Evolutionary conservation across 2,797 vertebrate genomes (phyloP).

Genomic region (Gallinago nigripennis): DNA sequence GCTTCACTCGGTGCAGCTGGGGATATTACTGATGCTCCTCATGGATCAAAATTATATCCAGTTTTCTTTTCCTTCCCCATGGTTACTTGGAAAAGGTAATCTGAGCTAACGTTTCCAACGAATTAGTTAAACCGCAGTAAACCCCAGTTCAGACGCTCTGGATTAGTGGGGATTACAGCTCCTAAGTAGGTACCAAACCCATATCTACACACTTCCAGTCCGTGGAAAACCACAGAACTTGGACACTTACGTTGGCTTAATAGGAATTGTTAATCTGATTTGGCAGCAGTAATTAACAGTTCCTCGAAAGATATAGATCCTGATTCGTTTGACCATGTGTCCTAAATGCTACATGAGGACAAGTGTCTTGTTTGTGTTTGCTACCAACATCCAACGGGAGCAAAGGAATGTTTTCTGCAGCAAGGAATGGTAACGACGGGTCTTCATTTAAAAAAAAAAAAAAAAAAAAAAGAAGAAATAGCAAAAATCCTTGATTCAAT

Average conservation of each 20-base stretch:
- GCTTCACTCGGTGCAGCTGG: not conserved
- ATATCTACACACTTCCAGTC: not conserved
- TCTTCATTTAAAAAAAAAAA: not conserved
- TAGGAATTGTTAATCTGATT: not conserved
- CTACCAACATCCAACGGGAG: not conserved
- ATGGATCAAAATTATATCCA: not conserved
- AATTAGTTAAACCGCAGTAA: not conserved
- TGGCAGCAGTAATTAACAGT: not conserved
- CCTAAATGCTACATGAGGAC: not conserved
- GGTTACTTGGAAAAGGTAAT: not conserved
- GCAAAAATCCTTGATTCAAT: slow-evolving; percentile 72
- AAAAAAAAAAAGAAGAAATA: not conserved
- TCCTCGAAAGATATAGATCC: slow-evolving; percentile 18
- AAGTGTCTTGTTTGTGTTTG: not conserved
- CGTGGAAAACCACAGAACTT: not conserved
- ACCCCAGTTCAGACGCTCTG: fast-evolving
- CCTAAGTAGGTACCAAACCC: not conserved
- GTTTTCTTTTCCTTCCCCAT: not conserved
- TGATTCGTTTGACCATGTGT: not conserved
- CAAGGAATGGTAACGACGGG: not conserved
- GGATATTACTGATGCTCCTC: not conserved
- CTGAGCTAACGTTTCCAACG: not conserved
- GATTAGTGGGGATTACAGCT: not conserved
- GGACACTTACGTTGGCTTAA: not conserved
- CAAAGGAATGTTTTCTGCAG: slow-evolving; percentile 1